Conservation (phyloP, 2,113 vertebrate species). For the Chionodraco myersi region DNA sequence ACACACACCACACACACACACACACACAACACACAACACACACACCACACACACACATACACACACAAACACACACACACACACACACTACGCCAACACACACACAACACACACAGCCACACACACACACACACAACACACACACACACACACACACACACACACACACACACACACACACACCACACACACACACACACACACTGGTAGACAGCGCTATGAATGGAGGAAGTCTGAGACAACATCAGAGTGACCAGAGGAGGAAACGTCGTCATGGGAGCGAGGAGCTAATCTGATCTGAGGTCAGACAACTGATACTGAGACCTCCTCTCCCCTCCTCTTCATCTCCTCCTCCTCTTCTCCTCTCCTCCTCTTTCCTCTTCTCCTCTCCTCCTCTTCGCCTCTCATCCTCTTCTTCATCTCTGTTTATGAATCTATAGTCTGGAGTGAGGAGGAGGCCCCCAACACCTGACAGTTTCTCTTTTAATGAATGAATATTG, state of each 20-base stretch:
- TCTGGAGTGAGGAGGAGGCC: constrained; percentile 3
- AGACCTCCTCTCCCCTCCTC: constrained; percentile 38
- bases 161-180: not conserved
- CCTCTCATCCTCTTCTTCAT: too few species aligned
- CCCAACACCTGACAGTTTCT: not conserved
- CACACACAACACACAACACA: not conserved
- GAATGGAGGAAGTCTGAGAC: constrained; percentile 72
- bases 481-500: not conserved
- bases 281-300: constrained; percentile 79
- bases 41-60: not conserved
- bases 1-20: constrained; percentile 1
- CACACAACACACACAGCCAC: not conserved
- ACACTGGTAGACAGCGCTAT: constrained; percentile 31
- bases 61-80: constrained; percentile 5
- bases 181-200: not conserved
- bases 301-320: constrained; percentile 50
- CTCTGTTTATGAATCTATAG: not conserved
- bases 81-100: too few species aligned
- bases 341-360: too few species aligned
- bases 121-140: constrained; percentile 42
- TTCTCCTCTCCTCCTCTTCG: too few species aligned
- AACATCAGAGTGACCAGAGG: constrained; percentile 77
- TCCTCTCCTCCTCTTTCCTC: too few species aligned
- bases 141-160: constrained; percentile 36
- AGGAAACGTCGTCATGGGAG: constrained; percentile 86